Evolutionary conservation across 2,797 vertebrate genomes (phyloP).

Genomic region (Cossypha polioptera): DNA sequence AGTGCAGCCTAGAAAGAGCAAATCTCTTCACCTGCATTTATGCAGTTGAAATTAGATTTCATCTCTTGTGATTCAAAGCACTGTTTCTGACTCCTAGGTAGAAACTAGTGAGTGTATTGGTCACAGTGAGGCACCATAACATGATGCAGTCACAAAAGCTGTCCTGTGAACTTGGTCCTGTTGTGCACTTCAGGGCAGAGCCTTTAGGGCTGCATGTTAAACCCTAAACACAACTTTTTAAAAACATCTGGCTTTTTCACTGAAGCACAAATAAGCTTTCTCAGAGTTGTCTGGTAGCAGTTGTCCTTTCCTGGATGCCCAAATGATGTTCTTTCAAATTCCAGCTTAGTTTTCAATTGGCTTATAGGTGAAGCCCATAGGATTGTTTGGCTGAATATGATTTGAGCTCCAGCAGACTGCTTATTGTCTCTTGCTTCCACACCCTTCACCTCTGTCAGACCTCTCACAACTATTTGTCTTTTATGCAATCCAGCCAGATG

Average conservation of each 20-base stretch:
- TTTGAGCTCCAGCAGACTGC: neutral
- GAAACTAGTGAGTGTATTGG: neutral
- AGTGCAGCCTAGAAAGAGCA: neutral
- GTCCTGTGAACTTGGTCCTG: neutral
- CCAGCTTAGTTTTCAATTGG: neutral
- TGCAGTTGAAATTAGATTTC: neutral
- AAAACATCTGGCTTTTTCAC: neutral
- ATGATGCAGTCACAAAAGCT: neutral
- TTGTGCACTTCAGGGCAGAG: neutral
- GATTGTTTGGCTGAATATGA: neutral
- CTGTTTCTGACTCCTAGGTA: neutral
- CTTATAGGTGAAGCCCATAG: neutral
- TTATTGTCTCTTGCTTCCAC: neutral
- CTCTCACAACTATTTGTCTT: neutral
- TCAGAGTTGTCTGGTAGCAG: neutral
- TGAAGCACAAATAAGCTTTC: neutral
- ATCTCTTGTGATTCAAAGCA: neutral
- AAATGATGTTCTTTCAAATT: neutral
- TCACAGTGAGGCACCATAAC: neutral
- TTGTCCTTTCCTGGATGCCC: neutral
- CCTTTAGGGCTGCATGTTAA: neutral
- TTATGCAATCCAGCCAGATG: neutral
- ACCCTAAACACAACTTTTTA: neutral
- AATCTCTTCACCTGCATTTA: neutral
- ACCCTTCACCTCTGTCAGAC: neutral